phyloP scores from a whole-genome alignment of 2,888 invertebrate species.

The Harmothoe impar region DNA sequence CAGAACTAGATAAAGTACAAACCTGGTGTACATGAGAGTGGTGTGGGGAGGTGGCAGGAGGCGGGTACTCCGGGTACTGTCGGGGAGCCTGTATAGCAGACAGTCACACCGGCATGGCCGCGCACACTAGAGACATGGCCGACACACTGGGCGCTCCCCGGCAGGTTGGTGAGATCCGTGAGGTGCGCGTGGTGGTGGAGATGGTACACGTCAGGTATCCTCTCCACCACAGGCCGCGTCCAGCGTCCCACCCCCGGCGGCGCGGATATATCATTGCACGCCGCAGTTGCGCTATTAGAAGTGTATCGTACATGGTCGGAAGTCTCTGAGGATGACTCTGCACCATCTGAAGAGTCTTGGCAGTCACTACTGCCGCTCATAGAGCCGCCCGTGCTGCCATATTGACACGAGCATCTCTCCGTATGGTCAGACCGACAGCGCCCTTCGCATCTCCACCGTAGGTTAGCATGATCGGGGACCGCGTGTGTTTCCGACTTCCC shows the following conservation, averaged over 20 bases:
- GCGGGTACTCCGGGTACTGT: background rate
- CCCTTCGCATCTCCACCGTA: too few species aligned
- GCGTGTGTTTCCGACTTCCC: too few species aligned
- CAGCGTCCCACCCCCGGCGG: background rate
- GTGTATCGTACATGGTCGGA: background rate
- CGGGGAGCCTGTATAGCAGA: background rate
- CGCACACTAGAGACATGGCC: background rate
- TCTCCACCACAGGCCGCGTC: slow-evolving; percentile 1
- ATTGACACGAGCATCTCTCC: background rate
- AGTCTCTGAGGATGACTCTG: background rate
- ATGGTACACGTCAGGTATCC: background rate
- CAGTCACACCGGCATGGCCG: too few species aligned
- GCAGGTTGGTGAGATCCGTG: background rate
- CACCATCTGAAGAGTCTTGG: background rate
- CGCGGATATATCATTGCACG: background rate
- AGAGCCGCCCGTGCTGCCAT: background rate
- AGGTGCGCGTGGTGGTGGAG: background rate
- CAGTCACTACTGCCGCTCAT: background rate
- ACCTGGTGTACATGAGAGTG: background rate
- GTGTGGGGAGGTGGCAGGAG: background rate
- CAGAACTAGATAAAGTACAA: too few species aligned
- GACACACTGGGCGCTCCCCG: background rate
- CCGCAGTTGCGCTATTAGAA: background rate
- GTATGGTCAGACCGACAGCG: background rate
- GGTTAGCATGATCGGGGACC: too few species aligned